Base-by-base conservation (phyloP, 2,797 vertebrate species). In the Garrulus glandarius region DNA sequence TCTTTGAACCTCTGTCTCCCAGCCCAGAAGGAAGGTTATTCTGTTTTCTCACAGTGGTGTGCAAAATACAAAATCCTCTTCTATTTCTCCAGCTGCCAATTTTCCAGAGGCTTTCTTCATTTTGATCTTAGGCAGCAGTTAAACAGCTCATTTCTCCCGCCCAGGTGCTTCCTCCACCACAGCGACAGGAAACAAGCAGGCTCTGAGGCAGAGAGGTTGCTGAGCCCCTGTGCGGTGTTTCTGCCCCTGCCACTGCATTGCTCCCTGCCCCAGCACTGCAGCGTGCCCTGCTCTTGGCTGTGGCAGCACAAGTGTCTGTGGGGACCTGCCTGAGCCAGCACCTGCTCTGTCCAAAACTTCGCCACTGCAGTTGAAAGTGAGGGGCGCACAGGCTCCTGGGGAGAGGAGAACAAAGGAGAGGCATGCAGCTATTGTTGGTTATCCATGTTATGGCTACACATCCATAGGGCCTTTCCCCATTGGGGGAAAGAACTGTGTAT, bases 1-100 rank as follows among this genome's bases (percentile, higher is more conserved):
- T 80, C 52, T 92, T 89, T 77, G 81, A 92, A 82, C 37, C 52
- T 84, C 60, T 83, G 81, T 80, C 92, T 96, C 71, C 68, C 78
- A 92, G 60, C 75, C 92, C 86, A 83, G 18, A 3, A 81, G 77
- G 77, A 93, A 92, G 60, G 52, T 95, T 4, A 11, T 88, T 94
- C 91, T 70, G 65, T 85, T 84, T 95, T 94, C 91, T 89, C 86
- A 96, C 32, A 93, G 61, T 34, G 49, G 44, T 46, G n/a, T 1
- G 1, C 78, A 82, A 84, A 93, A 85, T 56, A 85, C 26, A 92
- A 88, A 93, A 89, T 76, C 43, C 47, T 87, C 56, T 84, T 91
- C 59, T 80, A 1, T 80, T 89, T 91, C 86, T 92, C 64, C 68
- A 63, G 37, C 81, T 96, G 83, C 90, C 88, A 79, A 47, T 69